These are phyloP conservation scores for Sphaerophoria rueppellii DNA, from an alignment of 2,888 invertebrate genomes.

Conservation along the genomic window DNA sequence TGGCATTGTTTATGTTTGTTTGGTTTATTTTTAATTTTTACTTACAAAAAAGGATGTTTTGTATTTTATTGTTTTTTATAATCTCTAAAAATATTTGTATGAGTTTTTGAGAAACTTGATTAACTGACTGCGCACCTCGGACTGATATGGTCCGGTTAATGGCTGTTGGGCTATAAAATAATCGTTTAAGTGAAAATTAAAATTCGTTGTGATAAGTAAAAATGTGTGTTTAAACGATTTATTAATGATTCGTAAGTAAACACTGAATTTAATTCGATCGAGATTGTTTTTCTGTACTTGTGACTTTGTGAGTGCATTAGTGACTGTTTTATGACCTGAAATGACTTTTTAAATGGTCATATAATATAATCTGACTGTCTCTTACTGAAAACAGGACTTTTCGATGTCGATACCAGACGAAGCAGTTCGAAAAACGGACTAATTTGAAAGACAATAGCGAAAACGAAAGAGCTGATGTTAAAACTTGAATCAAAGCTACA, in stretches of 20 bases:
- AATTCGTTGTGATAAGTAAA: slow-evolving; percentile 13
- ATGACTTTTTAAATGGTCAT: not conserved
- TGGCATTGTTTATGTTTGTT: slow-evolving; percentile 63
- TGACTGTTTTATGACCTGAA: not conserved
- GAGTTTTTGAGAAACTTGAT: slow-evolving; percentile 68
- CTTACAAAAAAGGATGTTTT: slow-evolving; percentile 62
- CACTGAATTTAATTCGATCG: not conserved
- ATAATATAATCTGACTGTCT: no score
- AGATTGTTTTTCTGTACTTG: not conserved
- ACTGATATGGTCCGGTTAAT: slow-evolving; percentile 4
- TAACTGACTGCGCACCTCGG: slow-evolving; percentile 40
- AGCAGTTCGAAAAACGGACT: no score
- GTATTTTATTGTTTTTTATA: slow-evolving; percentile 52
- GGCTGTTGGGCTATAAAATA: slow-evolving; percentile 47
- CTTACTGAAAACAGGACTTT: no score
- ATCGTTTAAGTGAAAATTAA: slow-evolving; percentile 57
- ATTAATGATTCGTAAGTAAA: not conserved
- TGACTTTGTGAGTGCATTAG: not conserved
- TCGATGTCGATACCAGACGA: no score
- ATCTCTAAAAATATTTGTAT: slow-evolving; percentile 61
- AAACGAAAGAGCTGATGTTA: no score
- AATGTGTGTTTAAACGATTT: not conserved
- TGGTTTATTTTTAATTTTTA: slow-evolving; percentile 54
- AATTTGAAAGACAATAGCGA: no score
- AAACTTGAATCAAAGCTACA: no score